Conservation (phyloP, 2,888 invertebrate species). For the Orchesellides sinensis region DNA sequence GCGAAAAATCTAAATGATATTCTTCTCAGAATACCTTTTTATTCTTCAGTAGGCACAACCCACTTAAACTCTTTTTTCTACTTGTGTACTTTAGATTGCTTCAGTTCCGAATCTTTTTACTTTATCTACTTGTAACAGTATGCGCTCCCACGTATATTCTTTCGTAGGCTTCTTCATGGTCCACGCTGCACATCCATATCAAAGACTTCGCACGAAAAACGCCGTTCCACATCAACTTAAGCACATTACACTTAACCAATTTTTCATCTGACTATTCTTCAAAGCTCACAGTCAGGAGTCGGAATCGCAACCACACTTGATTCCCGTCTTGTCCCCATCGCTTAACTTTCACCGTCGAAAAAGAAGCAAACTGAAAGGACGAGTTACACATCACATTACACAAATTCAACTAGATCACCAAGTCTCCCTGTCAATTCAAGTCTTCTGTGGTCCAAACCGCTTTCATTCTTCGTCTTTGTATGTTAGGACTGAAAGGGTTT, state of each 20-base stretch:
- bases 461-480: constrained; percentile 25
- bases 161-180: too few species aligned
- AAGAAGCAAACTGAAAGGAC: constrained; percentile 40
- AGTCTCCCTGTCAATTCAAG: constrained; percentile 51
- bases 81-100: background rate
- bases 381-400: constrained; percentile 34
- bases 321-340: constrained; percentile 18
- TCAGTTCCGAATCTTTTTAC: background rate
- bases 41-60: background rate
- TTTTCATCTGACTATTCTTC: too few species aligned
- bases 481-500: constrained; percentile 25
- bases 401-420: constrained; percentile 50
- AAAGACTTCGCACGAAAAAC: too few species aligned
- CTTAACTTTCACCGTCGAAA: constrained; percentile 53
- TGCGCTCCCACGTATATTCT: too few species aligned
- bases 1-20: too few species aligned
- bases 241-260: too few species aligned
- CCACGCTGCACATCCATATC: too few species aligned
- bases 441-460: constrained; percentile 43
- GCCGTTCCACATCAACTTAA: too few species aligned
- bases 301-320: constrained; percentile 54
- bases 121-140: background rate
- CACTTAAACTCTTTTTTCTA: background rate
- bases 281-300: constrained; percentile 17
- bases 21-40: background rate